Evolutionary conservation across 2,888 invertebrate genomes (phyloP).

Genomic region (Pseudoips prasinana): DNA sequence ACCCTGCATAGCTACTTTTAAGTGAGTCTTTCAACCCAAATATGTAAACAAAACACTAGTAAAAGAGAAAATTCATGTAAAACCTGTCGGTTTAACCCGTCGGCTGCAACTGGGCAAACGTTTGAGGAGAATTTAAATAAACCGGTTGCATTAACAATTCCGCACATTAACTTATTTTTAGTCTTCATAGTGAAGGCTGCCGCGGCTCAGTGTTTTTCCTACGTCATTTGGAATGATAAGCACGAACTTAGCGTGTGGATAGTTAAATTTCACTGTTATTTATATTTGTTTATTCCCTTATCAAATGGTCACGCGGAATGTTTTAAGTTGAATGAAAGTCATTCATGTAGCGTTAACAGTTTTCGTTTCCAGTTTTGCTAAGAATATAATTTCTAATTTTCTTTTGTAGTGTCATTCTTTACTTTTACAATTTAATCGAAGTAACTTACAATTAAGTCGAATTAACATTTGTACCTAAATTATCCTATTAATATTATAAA

Average conservation of each 20-base stretch:
- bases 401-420: no score
- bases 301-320: conserved; percentile 14
- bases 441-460: no score
- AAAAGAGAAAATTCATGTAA: conserved; percentile 34
- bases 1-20: no score
- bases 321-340: conserved; percentile 8
- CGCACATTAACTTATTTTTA: conserved; percentile 58
- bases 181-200: conserved; percentile 40
- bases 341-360: no score
- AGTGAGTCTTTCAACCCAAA: no score
- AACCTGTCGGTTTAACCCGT: conserved; percentile 37
- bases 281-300: conserved; percentile 27
- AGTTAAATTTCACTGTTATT: conserved; percentile 42
- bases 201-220: conserved; percentile 50
- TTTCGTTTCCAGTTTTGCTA: no score
- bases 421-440: no score
- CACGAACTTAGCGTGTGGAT: conserved; percentile 34
- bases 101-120: conserved; percentile 50
- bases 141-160: conserved; percentile 53
- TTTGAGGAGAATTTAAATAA: conserved; percentile 60
- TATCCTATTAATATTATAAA: no score
- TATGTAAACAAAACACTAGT: no score
- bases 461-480: no score
- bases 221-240: conserved; percentile 39
- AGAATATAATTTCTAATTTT: no score